These are phyloP conservation scores for Numenius phaeopus DNA, from an alignment of 2,797 vertebrate genomes.

Conservation along the genomic window DNA sequence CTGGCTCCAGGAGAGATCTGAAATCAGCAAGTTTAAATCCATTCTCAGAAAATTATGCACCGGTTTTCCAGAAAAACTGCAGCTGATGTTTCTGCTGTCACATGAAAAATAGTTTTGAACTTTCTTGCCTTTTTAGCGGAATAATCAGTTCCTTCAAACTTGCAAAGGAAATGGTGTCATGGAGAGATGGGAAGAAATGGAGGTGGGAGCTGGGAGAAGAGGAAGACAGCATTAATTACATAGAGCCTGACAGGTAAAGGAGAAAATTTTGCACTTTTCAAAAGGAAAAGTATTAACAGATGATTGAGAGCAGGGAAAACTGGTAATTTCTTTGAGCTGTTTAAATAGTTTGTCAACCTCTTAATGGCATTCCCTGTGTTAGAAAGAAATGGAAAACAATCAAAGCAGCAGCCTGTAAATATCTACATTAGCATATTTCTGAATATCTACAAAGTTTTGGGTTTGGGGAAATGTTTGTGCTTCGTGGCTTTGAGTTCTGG, in stretches of 20 bases:
- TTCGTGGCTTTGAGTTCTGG: not conserved
- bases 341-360: not conserved
- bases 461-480: not conserved
- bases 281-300: not conserved
- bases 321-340: not conserved
- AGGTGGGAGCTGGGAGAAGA: not conserved
- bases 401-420: not conserved
- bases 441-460: not conserved
- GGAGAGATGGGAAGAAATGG: not conserved
- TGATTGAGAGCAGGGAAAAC: not conserved
- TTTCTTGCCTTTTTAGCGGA: not conserved
- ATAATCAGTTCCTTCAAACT: not conserved
- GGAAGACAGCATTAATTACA: constrained; percentile 27
- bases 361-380: not conserved
- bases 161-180: not conserved
- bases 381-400: not conserved
- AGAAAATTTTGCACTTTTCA: not conserved
- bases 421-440: not conserved
- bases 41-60: not conserved
- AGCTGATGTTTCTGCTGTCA: not conserved
- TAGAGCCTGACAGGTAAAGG: constrained; percentile 4
- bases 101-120: not conserved
- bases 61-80: not conserved
- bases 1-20: not conserved
- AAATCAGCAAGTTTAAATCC: no score